Evolutionary conservation across 2,113 vertebrate genomes (phyloP).

Genomic region (Acinonyx jubatus): DNA sequence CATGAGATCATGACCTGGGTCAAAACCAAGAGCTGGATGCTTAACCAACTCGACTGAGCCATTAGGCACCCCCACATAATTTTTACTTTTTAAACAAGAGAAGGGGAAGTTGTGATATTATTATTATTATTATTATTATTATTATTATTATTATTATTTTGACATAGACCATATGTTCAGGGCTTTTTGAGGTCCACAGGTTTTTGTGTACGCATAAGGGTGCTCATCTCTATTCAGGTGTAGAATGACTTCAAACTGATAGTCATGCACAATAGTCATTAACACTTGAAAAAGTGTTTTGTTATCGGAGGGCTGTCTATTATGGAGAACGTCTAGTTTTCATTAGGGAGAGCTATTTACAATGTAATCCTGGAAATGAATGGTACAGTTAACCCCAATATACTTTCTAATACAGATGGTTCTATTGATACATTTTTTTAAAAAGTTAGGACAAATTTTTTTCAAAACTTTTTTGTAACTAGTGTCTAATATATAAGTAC

Average conservation of each 20-base stretch:
- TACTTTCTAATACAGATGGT: constrained; percentile 13
- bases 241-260: constrained; percentile 31
- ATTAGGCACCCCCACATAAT: neutral
- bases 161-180: neutral
- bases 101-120: neutral
- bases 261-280: neutral
- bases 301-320: neutral
- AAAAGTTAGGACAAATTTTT: neutral
- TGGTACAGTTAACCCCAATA: neutral
- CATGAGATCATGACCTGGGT: too few species aligned
- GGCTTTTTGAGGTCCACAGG: neutral
- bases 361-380: neutral
- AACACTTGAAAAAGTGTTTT: neutral
- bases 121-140: too few species aligned
- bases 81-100: constrained; percentile 35
- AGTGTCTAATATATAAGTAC: constrained; percentile 5
- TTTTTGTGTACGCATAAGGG: neutral
- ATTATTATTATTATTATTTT: too few species aligned
- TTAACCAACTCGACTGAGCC: too few species aligned
- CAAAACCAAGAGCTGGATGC: too few species aligned
- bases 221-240: constrained; percentile 2
- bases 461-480: neutral
- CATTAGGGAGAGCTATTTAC: constrained; percentile 9
- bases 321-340: neutral
- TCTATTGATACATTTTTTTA: neutral